phyloP scores from a whole-genome alignment of 2,888 invertebrate species.

The Bunonema sp. region DNA sequence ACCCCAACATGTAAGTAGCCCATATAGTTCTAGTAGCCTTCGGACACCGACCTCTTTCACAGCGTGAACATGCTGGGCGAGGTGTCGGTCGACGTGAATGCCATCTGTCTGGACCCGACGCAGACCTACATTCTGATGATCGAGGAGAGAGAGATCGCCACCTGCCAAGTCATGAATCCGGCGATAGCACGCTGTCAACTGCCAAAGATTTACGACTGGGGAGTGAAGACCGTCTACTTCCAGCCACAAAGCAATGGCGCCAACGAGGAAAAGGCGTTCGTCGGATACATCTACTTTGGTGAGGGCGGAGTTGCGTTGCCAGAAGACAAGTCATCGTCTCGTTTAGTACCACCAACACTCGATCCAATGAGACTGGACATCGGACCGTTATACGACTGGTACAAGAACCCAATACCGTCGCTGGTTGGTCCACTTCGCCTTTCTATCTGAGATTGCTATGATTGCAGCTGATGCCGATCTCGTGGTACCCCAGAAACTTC shows the following conservation, averaged over 20 bases:
- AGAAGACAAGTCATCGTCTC: neutral
- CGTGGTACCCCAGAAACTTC: slow-evolving; percentile 43
- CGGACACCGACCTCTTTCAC: too few relatives aligned
- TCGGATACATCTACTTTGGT: slow-evolving; percentile 44
- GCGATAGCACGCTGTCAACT: slow-evolving; percentile 38
- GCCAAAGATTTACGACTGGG: slow-evolving; percentile 42
- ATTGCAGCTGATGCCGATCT: slow-evolving; percentile 33
- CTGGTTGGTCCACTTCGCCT: slow-evolving; percentile 10
- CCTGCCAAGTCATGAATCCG: slow-evolving; percentile 34
- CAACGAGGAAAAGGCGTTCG: slow-evolving; percentile 40
- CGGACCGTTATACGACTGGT: slow-evolving; percentile 40
- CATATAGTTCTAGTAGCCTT: too few relatives aligned
- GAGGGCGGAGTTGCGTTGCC: neutral
- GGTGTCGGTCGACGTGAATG: slow-evolving; percentile 84
- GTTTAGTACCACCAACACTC: slow-evolving; percentile 39
- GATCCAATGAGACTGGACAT: slow-evolving; percentile 43
- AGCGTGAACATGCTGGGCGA: slow-evolving; percentile 95
- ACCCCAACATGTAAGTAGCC: too few relatives aligned
- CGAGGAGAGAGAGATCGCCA: slow-evolving; percentile 36
- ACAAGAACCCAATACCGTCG: slow-evolving; percentile 33
- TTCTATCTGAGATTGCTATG: neutral
- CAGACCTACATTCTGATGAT: slow-evolving; percentile 40
- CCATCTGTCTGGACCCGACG: slow-evolving; percentile 66
- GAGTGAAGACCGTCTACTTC: slow-evolving; percentile 41
- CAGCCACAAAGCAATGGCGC: slow-evolving; percentile 37